Evolutionary conservation across 2,888 invertebrate species (phyloP).

Genomic region (Venusia cambrica): DNA sequence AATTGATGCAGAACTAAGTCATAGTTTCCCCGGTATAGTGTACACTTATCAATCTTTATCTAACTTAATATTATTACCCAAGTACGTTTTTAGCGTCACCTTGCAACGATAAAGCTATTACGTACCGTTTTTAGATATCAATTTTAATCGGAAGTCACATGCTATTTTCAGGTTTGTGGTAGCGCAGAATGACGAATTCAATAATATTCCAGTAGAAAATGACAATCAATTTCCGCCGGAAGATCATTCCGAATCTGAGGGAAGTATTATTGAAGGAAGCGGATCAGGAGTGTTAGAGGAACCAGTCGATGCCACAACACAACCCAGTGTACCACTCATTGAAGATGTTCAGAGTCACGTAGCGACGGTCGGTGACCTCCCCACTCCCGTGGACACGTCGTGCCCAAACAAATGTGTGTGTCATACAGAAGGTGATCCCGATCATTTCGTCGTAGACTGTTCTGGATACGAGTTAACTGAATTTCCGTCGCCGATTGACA

Average conservation of each 20-base stretch:
- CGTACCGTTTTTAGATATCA: conserved; percentile 29
- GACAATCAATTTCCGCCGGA: conserved; percentile 70
- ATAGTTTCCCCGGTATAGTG: conserved; percentile 57
- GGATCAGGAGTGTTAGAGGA: conserved; percentile 50
- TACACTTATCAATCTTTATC: conserved; percentile 65
- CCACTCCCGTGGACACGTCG: conserved; percentile 30
- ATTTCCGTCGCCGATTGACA: conserved; percentile 65
- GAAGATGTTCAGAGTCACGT: conserved; percentile 47
- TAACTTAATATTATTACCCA: conserved; percentile 50
- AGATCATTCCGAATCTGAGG: conserved; percentile 45
- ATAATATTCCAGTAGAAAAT: conserved; percentile 60
- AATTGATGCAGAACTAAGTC: too few relatives aligned
- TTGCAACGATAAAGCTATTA: conserved; percentile 53
- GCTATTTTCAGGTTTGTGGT: conserved; percentile 39
- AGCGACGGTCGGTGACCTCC: conserved; percentile 31
- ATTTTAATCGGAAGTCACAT: conserved; percentile 58
- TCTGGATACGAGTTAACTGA: conserved; percentile 68
- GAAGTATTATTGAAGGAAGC: conserved; percentile 49
- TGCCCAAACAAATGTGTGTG: conserved; percentile 65
- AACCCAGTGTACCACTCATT: conserved; percentile 38
- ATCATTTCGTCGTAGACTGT: conserved; percentile 67
- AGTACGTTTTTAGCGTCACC: conserved; percentile 63
- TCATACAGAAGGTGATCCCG: conserved; percentile 52
- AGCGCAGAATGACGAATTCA: conserved; percentile 57
- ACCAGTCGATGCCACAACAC: conserved; percentile 38